Conservation (phyloP, 1,140 invertebrate genomes). For the Drosophila malerkotliana region DNA sequence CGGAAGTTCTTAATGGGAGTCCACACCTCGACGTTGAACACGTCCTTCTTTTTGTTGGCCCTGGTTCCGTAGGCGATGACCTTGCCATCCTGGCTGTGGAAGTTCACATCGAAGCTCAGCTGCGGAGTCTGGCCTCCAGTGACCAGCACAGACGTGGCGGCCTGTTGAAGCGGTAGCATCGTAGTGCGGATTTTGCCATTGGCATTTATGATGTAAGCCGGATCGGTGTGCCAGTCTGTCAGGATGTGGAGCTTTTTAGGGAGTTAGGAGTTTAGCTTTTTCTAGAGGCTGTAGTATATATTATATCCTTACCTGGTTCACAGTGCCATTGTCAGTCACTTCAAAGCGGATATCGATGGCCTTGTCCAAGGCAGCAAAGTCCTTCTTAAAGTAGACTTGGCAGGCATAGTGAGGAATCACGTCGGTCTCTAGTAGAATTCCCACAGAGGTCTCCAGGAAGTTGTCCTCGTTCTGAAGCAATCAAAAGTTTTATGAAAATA, state of each 20-base stretch:
- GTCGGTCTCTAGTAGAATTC: constrained; percentile 86
- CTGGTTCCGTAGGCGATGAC: constrained; percentile 64
- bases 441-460: constrained; percentile 86
- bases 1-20: constrained; percentile 73
- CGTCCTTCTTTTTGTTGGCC: constrained; percentile 62
- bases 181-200: constrained; percentile 69
- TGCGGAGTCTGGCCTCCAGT: constrained; percentile 52
- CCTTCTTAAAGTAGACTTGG: constrained; percentile 87
- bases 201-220: constrained; percentile 45
- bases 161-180: constrained; percentile 67
- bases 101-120: constrained; percentile 67
- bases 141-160: constrained; percentile 57
- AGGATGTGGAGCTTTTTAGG: constrained; percentile 52
- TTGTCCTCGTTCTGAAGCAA: constrained; percentile 85
- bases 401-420: constrained; percentile 87
- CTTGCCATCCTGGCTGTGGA: constrained; percentile 55
- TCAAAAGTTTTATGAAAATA: neutral
- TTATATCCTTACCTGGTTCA: constrained; percentile 53
- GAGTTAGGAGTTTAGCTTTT: neutral
- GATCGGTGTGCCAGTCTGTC: constrained; percentile 68
- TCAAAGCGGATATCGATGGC: constrained; percentile 86
- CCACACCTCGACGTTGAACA: constrained; percentile 76
- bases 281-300: rapidly evolving
- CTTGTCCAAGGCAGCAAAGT: constrained; percentile 87
- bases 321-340: constrained; percentile 74